A percentile compares a stretch with the other conserved stretches of the same genome.
These are phyloP conservation scores for Indicator indicator DNA, from an alignment of 2,113 vertebrate genomes.

Conservation along the genomic window DNA sequence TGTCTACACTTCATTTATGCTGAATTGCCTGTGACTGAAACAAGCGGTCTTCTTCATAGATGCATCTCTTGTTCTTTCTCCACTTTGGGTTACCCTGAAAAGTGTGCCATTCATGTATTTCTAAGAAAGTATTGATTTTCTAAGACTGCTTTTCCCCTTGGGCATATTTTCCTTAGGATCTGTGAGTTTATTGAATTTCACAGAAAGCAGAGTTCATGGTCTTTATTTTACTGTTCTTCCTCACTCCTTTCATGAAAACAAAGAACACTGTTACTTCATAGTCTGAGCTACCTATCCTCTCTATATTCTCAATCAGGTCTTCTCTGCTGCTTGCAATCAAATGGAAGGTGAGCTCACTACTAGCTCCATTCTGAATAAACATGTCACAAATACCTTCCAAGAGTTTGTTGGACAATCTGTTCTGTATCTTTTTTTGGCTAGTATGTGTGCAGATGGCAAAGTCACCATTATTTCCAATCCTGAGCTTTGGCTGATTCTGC, in stretches of 20 bases:
- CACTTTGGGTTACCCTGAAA: background rate
- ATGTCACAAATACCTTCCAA: background rate
- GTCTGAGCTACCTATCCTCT: background rate
- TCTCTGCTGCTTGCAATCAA: background rate
- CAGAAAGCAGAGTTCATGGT: background rate
- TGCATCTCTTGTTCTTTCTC: background rate
- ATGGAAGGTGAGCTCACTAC: background rate
- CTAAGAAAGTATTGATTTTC: background rate
- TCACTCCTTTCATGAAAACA: background rate
- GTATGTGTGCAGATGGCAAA: background rate
- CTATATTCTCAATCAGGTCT: background rate
- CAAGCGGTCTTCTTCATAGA: background rate
- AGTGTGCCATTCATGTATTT: background rate
- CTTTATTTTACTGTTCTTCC: background rate
- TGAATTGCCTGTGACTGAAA: background rate
- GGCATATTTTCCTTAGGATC: background rate
- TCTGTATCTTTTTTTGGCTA: background rate
- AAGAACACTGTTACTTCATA: background rate
- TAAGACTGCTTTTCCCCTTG: background rate
- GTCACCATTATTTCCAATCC: background rate
- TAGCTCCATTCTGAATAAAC: background rate
- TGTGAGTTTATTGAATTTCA: background rate
- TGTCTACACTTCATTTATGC: background rate
- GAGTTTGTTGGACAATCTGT: background rate
- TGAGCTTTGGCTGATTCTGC: background rate